Evolutionary conservation across 2,113 vertebrate genomes (phyloP), one percentile per base, ranked within the genome.

Genomic region (Rostratula benghalensis): DNA sequence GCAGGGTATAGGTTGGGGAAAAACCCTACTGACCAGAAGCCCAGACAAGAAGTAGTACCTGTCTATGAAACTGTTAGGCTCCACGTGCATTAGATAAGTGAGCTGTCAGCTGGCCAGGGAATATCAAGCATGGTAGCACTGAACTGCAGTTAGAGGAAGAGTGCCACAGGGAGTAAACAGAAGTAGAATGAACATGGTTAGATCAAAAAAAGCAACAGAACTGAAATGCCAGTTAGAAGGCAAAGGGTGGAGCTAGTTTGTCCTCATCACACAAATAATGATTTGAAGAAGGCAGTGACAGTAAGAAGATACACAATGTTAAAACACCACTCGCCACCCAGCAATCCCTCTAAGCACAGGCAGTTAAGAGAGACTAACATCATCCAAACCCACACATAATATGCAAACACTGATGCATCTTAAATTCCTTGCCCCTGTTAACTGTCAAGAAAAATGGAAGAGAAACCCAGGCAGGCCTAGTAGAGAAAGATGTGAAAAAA

Each of bases 141-240:
- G 95, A 95, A 97, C 95, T 94, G 95, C 96, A 95, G 96, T 97
- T 97, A 97, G 96, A 97, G 96, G 96, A 96, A 97, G 95, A 97
- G 96, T 96, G 96, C 96, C 96, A 97, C 96, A 96, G 96, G 96
- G 89, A 97, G 95, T 95, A 97, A 97, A 97, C 91, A 96, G 96
- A 97, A 97, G 95, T 97, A 97, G 96, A 96, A 97, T 96, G 95
- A 97, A 97, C 95, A 97, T 97, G 95, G 96, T 97, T 97, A 97
- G 96, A 97, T 96, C 94, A 95, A 95, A 94, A 97, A 97, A 97
- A 95, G 94, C 96, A 95, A 97, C 95, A 97, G 94, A 96, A 97
- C 86, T 95, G 96, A 97, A 95, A 97, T 63, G 96, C 96, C 95
- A 95, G 86, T 97, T 95, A 97, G 94, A 95, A 95, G 96, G 91